Percentiles rank a stretch among this genome's conserved stretches.
These are phyloP conservation scores for Pituophis catenifer DNA, from an alignment of 2,113 vertebrate species.

Conservation along the genomic window DNA sequence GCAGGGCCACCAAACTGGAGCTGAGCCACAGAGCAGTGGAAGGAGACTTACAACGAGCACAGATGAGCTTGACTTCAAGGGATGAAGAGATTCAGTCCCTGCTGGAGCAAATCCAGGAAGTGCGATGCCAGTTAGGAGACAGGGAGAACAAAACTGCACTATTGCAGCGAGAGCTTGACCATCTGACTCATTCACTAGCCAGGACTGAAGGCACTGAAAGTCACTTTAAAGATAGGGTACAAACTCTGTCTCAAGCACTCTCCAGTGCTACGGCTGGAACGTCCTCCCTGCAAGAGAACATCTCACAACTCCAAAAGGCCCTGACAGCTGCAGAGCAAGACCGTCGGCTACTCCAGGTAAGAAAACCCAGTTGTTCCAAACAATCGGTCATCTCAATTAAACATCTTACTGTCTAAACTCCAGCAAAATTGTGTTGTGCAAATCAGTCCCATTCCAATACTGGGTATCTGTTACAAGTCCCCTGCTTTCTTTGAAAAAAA, in stretches of 20 bases:
- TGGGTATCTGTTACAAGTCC: neutral
- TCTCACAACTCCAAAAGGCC: slow-evolving; percentile 68
- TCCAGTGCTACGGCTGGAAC: slow-evolving; percentile 56
- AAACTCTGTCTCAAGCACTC: slow-evolving; percentile 64
- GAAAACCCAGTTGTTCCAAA: neutral
- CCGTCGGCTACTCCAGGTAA: slow-evolving; percentile 75
- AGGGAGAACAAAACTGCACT: slow-evolving; percentile 64
- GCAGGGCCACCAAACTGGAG: slow-evolving; percentile 64
- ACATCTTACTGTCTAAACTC: neutral
- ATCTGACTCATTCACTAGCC: slow-evolving; percentile 57
- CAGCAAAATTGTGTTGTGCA: neutral
- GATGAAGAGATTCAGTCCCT: slow-evolving; percentile 64
- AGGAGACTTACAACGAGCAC: slow-evolving; percentile 73
- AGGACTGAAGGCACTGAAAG: slow-evolving; percentile 70
- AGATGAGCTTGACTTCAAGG: slow-evolving; percentile 62
- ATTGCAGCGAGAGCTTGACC: slow-evolving; percentile 66
- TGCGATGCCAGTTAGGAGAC: slow-evolving; percentile 68
- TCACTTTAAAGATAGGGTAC: slow-evolving; percentile 71
- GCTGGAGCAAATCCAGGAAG: slow-evolving; percentile 64
- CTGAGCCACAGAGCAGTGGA: slow-evolving; percentile 65
- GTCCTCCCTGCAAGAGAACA: slow-evolving; percentile 68
- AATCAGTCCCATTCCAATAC: neutral
- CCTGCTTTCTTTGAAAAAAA: neutral
- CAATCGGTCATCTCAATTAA: neutral
- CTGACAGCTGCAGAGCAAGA: slow-evolving; percentile 73